Percentiles rank a stretch among this genome's conserved stretches.
These are phyloP conservation scores for Oreocharis arfaki DNA, from an alignment of 2,113 vertebrate species.

Conservation along the genomic window DNA sequence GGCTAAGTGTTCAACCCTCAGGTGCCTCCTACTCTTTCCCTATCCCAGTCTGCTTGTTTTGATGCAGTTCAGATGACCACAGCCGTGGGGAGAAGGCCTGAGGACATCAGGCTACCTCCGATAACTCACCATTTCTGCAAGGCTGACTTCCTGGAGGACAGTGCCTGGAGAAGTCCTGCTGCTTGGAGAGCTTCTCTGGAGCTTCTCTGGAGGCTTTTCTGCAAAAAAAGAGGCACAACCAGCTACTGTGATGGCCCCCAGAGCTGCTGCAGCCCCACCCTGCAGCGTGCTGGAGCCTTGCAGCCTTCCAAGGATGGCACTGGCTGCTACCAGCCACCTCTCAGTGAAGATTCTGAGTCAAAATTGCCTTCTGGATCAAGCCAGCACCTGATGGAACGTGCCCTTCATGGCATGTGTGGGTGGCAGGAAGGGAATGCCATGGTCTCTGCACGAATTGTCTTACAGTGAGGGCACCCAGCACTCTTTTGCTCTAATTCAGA, in stretches of 20 bases:
- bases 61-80: background rate
- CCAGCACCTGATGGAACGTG: background rate
- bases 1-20: background rate
- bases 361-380: background rate
- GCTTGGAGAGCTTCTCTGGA: constrained; percentile 40
- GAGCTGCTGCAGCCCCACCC: background rate
- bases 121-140: constrained; percentile 60
- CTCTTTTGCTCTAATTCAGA: background rate
- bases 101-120: background rate
- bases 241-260: rapidly evolving
- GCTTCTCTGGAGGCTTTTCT: constrained; percentile 44
- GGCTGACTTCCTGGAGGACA: constrained; percentile 36
- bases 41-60: background rate
- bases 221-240: background rate
- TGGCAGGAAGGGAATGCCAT: background rate
- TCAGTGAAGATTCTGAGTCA: background rate
- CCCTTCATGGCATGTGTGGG: rapidly evolving
- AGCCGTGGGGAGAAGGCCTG: background rate
- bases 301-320: background rate
- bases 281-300: rapidly evolving
- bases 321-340: background rate
- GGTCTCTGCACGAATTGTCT: background rate
- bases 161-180: constrained; percentile 36
- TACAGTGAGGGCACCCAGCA: background rate
- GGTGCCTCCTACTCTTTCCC: background rate